Base-by-base conservation (phyloP, 1,140 invertebrate species). In the Coelopa frigida region DNA sequence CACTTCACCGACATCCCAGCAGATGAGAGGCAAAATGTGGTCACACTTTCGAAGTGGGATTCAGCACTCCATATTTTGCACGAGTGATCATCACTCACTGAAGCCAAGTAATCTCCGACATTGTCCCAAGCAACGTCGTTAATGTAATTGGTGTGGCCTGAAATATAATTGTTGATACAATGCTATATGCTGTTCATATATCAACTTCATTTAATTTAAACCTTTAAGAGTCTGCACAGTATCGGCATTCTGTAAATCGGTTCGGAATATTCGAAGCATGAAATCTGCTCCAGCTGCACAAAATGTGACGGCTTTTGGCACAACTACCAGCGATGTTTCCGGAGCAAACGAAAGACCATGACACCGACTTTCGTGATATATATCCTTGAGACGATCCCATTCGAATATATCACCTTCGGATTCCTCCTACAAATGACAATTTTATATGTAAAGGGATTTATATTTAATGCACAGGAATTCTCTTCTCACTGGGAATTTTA, bases 81-180 rank as follows among this genome's bases (percentile, higher is more conserved):
- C 0, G 81, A 83, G 32, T 80, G 77, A 65, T 89, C 86, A 70
- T 89, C 85, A 49, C 84, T 83, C 10, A 80, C 81, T 31, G 83
- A 86, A 14, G 82, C 84, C 29, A 89, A 55, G 43, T 77, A 72
- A 26, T 78, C 74, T 18, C 84, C 85, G 36, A 78, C 77, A 6
- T 79, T 77, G 55, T 86, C 82, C 74, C 79, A 88, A 23, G 76
- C 70, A 18, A 87, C 60, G 33, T 75, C 73, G 65, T 89, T 89
- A 0, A 87, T 75, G 58, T 84, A 88, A 63, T 78, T 78, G 23
- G 59, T 78, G 55, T 89, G 86, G 1, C 79, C 80, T 52, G 11
- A 8, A 45, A 23, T 2, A 17, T 38, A 32, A 39, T 17, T 26
- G 33, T 43, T 2, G 12, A 22, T 18, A n/a, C 15, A 8, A 24